A percentile compares a stretch with the other conserved stretches of the same genome.
These are phyloP conservation scores for Nemopilema nomurai DNA, from an alignment of 30 jellyfish, hydroid and myxozoan genomes.

Conservation along the genomic window DNA sequence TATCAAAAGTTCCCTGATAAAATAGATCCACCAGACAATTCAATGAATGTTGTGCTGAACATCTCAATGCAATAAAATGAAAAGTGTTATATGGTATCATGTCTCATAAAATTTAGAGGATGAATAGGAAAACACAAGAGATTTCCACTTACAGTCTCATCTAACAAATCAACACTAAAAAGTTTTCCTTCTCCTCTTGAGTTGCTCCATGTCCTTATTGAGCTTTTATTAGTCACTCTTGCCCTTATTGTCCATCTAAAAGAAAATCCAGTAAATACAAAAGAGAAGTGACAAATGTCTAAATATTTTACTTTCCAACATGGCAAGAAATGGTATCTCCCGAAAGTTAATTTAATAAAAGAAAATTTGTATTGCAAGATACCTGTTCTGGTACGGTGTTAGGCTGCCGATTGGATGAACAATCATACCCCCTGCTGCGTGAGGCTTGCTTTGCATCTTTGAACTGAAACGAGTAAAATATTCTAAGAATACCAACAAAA, in stretches of 20 bases:
- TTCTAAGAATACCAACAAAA: not conserved
- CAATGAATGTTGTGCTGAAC: too few species aligned
- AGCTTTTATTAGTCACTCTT: conserved; percentile 80
- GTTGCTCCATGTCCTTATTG: conserved; percentile 86
- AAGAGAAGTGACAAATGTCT: not conserved
- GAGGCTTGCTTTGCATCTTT: conserved; percentile 27
- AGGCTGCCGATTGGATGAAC: conserved; percentile 86
- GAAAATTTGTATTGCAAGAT: too few species aligned
- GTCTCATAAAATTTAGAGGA: too few species aligned
- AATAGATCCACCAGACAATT: too few species aligned
- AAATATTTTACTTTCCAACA: too few species aligned
- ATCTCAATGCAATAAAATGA: too few species aligned
- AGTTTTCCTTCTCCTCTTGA: conserved; percentile 97
- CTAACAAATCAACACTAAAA: conserved; percentile 83
- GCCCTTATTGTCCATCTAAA: conserved; percentile 97
- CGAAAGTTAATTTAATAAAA: too few species aligned
- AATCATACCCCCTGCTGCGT: conserved; percentile 16
- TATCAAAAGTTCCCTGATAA: too few species aligned
- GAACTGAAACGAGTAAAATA: conserved; percentile 7
- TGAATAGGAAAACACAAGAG: too few species aligned
- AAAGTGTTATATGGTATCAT: too few species aligned
- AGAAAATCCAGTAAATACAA: not conserved
- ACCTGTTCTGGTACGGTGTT: conserved; percentile 93
- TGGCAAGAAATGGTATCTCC: too few species aligned
- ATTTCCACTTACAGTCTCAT: conserved; percentile 86